phyloP scores from a whole-genome alignment of 2,888 invertebrate genomes.

The Polylopha cassiicola region DNA sequence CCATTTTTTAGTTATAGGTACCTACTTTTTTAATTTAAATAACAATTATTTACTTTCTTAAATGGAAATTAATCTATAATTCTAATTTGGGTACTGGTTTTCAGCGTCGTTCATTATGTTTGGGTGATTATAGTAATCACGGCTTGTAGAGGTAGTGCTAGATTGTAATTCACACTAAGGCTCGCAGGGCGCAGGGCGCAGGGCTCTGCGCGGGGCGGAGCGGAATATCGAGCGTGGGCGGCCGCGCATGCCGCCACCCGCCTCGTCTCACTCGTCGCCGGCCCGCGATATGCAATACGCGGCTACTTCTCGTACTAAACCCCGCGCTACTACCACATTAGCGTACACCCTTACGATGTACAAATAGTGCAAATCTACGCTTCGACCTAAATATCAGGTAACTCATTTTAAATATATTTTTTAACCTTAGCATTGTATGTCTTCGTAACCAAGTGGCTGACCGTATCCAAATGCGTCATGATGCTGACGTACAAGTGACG shows the following conservation, averaged over 20 bases:
- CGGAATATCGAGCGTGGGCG: constrained; percentile 70
- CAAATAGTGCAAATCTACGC: constrained; percentile 17
- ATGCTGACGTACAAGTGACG: constrained; percentile 48
- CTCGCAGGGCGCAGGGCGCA: constrained; percentile 31
- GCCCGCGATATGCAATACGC: constrained; percentile 51
- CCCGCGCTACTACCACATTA: constrained; percentile 7
- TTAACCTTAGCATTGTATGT: no score
- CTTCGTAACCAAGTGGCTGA: constrained; percentile 28
- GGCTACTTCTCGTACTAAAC: constrained; percentile 33
- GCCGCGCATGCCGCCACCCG: constrained; percentile 50
- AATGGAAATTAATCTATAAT: no score
- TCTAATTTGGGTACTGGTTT: no score
- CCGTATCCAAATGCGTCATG: constrained; percentile 46
- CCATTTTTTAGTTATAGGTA: no score
- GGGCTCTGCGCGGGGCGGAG: constrained; percentile 25
- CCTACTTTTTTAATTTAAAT: no score
- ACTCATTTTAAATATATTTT: background rate
- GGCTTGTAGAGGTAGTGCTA: constrained; percentile 3
- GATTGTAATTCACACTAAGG: constrained; percentile 8
- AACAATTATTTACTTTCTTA: no score
- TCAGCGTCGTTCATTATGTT: constrained; percentile 4
- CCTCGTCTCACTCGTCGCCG: constrained; percentile 38
- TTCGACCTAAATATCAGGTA: constrained; percentile 11
- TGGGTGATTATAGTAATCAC: constrained; percentile 13
- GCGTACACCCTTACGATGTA: constrained; percentile 10